Evolutionary conservation across 2,113 vertebrate genomes (phyloP).

Genomic region (Tinamus guttatus): DNA sequence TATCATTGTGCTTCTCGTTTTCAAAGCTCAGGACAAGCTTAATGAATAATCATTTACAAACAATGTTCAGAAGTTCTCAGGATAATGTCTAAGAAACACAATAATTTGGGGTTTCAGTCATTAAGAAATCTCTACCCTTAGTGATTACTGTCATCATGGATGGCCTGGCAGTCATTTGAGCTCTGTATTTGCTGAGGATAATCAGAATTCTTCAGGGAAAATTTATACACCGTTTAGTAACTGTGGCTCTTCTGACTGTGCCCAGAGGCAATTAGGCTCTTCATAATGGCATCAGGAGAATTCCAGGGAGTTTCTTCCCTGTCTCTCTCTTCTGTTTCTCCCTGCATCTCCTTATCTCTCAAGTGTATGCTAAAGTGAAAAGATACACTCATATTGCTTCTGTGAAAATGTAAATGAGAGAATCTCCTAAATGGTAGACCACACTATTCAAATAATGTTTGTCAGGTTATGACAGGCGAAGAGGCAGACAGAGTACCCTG

Average conservation of each 20-base stretch:
- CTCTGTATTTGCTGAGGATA: slow-evolving; percentile 25
- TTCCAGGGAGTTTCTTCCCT: not conserved
- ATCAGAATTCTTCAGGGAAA: slow-evolving; percentile 42
- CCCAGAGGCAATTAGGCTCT: slow-evolving; percentile 43
- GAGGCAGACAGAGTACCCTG: not conserved
- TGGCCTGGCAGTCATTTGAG: slow-evolving; percentile 23
- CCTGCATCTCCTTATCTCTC: not conserved
- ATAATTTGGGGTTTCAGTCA: slow-evolving; percentile 36
- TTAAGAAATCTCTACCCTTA: slow-evolving; percentile 38
- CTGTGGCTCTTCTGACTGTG: slow-evolving; percentile 36
- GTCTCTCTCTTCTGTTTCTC: not conserved
- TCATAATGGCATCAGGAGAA: not conserved
- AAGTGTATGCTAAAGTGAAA: not conserved
- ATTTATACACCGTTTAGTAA: slow-evolving; percentile 38
- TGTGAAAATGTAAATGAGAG: not conserved
- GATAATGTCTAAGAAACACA: slow-evolving; percentile 8
- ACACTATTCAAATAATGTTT: not conserved
- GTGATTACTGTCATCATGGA: slow-evolving; percentile 29
- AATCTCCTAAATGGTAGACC: not conserved
- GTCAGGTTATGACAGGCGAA: not conserved
- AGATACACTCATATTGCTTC: not conserved
- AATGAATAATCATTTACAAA: slow-evolving; percentile 16
- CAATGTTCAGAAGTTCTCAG: slow-evolving; percentile 6
- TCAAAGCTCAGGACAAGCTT: not conserved
- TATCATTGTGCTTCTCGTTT: not conserved